Evolutionary conservation across 2,113 vertebrate species (phyloP), one percentile per base, ranked within the genome.

Genomic region (Thomomys bottae): DNA sequence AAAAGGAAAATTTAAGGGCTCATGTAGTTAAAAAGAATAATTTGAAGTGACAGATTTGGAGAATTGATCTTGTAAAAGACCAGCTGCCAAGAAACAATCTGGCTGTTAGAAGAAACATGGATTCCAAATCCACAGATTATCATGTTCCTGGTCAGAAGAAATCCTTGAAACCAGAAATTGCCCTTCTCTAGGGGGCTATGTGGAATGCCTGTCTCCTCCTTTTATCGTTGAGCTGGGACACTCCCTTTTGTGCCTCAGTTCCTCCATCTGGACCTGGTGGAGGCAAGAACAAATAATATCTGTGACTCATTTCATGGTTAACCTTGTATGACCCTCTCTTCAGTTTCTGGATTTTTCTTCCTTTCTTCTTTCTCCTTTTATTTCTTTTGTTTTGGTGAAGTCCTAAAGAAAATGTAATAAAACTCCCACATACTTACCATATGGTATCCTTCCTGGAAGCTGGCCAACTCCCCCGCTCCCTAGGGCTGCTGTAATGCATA

Each of bases 361-460:
- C n/a, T 34, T 80, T 75, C 54, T 40, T 24, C 34, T 84, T 72
- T 92, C 57, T 42, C 36, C 68, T 59, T 79, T 88, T 18, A 9
- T 61, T 86, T 93, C 84, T 90, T 95, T 93, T 94, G 77, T 91
- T 93, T 94, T 88, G 91, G 82, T 87, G 12, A 87, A 91, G 42
- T 91, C 80, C 71, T 70, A n/a, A 28, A 30, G 57, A 70, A 83
- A 81, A 32, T 67, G 15, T 36, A 61, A 61, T 66, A 34, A 59
- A 63, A 86, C 18, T 6, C 17, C 30, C 68, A 71, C n/a, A 45
- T 57, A 83, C 79, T 40, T 87, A 95, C 94, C 96, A 96, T 96
- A 90, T 95, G 96, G 88, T 3, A 71, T 36, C 90, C 80, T 95
- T 96, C 72, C 91, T 95, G 94, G 95, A 95, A 72, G 73, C 72